These are phyloP conservation scores for Slavum lentiscoides DNA, from an alignment of 2,888 invertebrate genomes.

Conservation along the genomic window DNA sequence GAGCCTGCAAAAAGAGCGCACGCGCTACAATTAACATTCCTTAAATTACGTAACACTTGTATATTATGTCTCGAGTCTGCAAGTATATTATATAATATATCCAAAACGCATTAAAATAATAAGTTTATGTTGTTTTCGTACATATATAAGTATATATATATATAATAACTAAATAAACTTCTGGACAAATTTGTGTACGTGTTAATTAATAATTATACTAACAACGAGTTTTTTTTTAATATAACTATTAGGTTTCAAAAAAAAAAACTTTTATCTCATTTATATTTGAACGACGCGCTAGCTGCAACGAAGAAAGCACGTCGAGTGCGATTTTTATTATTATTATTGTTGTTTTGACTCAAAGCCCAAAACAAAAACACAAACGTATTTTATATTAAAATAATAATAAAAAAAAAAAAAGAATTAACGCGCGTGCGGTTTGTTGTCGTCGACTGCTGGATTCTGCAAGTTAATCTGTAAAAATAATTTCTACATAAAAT, in stretches of 20 bases:
- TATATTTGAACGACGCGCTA: not conserved
- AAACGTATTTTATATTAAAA: not conserved
- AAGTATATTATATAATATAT: too few species aligned
- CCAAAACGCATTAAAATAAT: not conserved
- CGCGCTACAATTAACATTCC: not conserved
- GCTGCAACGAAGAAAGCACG: too few species aligned
- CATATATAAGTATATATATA: not conserved
- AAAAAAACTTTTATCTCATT: not conserved
- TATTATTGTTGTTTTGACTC: constrained; percentile 15
- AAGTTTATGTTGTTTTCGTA: not conserved
- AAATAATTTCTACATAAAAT: constrained; percentile 37
- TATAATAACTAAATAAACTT: not conserved
- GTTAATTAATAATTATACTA: constrained; percentile 24
- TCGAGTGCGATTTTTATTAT: not conserved
- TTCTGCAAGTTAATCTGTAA: constrained; percentile 22
- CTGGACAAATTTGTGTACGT: not conserved
- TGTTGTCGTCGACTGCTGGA: not conserved
- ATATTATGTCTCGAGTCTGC: too few species aligned
- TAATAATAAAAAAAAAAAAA: too few species aligned
- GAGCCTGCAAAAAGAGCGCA: not conserved
- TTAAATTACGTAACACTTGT: not conserved
- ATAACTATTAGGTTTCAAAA: not conserved
- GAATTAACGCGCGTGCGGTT: not conserved
- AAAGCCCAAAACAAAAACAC: constrained; percentile 30
- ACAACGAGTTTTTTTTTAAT: constrained; percentile 20